Evolutionary conservation across 1,140 invertebrate species (phyloP).

Genomic region (Drosophila mayri): DNA sequence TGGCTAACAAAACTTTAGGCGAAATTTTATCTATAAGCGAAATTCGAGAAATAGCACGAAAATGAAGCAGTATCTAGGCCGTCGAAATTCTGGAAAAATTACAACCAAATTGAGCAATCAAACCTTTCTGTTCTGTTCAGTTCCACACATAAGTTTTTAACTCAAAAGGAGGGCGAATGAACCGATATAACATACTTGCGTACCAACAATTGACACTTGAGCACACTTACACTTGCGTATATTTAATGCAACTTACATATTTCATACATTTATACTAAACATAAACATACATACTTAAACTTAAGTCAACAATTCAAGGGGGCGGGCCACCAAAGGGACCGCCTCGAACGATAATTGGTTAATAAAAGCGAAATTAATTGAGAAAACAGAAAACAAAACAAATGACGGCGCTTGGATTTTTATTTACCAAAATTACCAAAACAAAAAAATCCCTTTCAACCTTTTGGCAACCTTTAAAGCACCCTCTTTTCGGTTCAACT

Average conservation of each 20-base stretch:
- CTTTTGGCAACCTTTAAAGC: slow-evolving; percentile 48
- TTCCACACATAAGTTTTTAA: slow-evolving; percentile 56
- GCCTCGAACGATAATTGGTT: slow-evolving; percentile 72
- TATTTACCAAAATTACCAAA: slow-evolving; percentile 63
- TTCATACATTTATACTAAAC: slow-evolving; percentile 83
- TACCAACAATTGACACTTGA: slow-evolving; percentile 62
- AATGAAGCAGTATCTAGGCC: slow-evolving; percentile 29
- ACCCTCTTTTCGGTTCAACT: slow-evolving; percentile 38
- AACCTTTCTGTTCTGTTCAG: slow-evolving; percentile 50
- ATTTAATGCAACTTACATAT: slow-evolving; percentile 70
- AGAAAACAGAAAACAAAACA: slow-evolving; percentile 60
- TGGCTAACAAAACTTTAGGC: slow-evolving; percentile 80
- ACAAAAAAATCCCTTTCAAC: neutral
- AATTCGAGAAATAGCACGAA: slow-evolving; percentile 50
- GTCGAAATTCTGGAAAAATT: slow-evolving; percentile 67
- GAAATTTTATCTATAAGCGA: slow-evolving; percentile 74
- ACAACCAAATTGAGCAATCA: slow-evolving; percentile 36
- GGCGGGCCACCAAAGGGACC: slow-evolving; percentile 40
- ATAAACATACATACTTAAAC: slow-evolving; percentile 58
- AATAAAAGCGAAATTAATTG: slow-evolving; percentile 77
- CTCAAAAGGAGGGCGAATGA: slow-evolving; percentile 39
- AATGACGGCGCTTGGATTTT: slow-evolving; percentile 67
- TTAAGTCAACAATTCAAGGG: slow-evolving; percentile 74
- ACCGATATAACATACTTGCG: slow-evolving; percentile 50
- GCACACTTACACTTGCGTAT: slow-evolving; percentile 61